These are phyloP conservation scores for Lasioglossum albipes DNA, from an alignment of 1,140 invertebrate species.

Conservation along the genomic window DNA sequence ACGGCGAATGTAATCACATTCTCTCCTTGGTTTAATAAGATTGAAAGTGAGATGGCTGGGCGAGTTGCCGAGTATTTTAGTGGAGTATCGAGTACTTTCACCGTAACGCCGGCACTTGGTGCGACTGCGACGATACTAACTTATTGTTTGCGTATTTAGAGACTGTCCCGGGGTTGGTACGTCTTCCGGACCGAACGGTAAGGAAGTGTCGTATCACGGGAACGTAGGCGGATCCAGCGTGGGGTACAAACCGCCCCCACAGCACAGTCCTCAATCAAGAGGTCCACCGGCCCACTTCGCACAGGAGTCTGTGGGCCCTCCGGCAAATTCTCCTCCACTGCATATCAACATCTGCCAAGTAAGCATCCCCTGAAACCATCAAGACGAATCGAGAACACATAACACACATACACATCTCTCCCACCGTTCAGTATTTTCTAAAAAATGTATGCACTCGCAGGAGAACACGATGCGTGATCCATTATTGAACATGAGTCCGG, in stretches of 20 bases:
- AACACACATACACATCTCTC: no score
- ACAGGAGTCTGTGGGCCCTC: slow-evolving; percentile 71
- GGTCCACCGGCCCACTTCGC: slow-evolving; percentile 72
- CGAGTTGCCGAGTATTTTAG: no score
- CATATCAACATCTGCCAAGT: slow-evolving; percentile 80
- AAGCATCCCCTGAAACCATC: slow-evolving; percentile 2
- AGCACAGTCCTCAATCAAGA: slow-evolving; percentile 73
- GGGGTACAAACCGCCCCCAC: slow-evolving; percentile 74
- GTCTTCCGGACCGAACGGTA: slow-evolving; percentile 73
- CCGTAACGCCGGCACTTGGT: neutral
- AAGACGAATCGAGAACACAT: no score
- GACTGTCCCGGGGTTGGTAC: slow-evolving; percentile 77
- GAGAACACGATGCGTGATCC: slow-evolving; percentile 77
- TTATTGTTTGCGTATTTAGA: slow-evolving; percentile 48
- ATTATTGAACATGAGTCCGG: slow-evolving; percentile 75
- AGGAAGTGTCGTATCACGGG: slow-evolving; percentile 76
- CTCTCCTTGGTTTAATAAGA: no score
- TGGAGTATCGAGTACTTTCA: neutral
- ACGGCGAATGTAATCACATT: no score
- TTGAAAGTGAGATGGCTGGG: no score
- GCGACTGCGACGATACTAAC: slow-evolving; percentile 10
- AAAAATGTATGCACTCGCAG: slow-evolving; percentile 54
- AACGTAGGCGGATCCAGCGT: slow-evolving; percentile 72
- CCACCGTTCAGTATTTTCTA: neutral
- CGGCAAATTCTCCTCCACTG: slow-evolving; percentile 76